Evolutionary conservation across 2,113 vertebrate genomes (phyloP).

Genomic region (Forbesichthys agassizii): DNA sequence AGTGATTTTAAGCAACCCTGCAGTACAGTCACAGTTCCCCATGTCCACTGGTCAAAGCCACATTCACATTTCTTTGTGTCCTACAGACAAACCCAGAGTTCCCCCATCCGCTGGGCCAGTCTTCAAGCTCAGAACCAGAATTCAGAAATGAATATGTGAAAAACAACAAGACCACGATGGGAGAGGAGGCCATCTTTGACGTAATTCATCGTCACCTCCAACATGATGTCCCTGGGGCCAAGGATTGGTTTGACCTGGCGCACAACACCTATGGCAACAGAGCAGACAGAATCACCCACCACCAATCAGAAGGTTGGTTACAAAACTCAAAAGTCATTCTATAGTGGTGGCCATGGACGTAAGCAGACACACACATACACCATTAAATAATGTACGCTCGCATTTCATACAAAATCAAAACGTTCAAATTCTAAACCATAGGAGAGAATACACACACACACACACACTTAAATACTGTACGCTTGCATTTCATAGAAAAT

Average conservation of each 20-base stretch:
- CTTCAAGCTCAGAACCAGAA: slow-evolving; percentile 83
- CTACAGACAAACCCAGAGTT: too few relatives aligned
- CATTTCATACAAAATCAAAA: not conserved
- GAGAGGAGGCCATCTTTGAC: slow-evolving; percentile 78
- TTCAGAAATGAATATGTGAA: slow-evolving; percentile 85
- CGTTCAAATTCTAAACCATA: too few relatives aligned
- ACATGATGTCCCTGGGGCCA: slow-evolving; percentile 76
- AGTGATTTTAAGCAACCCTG: not conserved
- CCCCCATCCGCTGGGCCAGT: not conserved
- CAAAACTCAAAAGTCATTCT: not conserved
- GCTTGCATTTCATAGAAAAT: not conserved
- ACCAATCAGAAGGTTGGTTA: not conserved
- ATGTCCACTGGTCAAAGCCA: not conserved
- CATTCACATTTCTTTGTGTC: not conserved
- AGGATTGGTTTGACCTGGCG: slow-evolving; percentile 84
- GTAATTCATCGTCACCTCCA: slow-evolving; percentile 86
- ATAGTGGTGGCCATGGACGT: not conserved
- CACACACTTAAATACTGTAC: not conserved
- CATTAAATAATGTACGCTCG: not conserved
- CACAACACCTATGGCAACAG: slow-evolving; percentile 77
- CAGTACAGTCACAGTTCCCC: not conserved
- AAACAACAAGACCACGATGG: slow-evolving; percentile 81
- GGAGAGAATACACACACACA: not conserved
- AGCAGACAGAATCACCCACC: not conserved
- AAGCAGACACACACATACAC: not conserved